Conservation (phyloP, 2,113 vertebrate genomes). For the Anarhynchus alexandrinus region DNA sequence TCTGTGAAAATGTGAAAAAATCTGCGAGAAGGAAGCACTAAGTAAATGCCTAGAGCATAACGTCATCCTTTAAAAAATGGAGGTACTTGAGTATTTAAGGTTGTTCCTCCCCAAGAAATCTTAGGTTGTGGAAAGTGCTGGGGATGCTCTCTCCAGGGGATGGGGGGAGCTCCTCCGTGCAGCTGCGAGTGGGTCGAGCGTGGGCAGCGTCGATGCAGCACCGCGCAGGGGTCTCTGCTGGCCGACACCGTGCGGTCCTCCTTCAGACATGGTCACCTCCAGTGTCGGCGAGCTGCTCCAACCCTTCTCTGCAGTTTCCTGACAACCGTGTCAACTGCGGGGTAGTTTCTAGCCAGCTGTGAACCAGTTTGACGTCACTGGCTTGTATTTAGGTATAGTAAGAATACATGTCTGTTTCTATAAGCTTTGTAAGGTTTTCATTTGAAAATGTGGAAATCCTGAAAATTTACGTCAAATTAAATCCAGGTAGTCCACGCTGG, state of each 20-base stretch:
- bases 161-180: background rate
- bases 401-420: background rate
- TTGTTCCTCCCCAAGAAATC: background rate
- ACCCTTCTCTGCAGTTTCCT: background rate
- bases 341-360: background rate
- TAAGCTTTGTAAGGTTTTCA: background rate
- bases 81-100: background rate
- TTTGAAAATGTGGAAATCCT: background rate
- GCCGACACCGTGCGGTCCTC: fast-evolving
- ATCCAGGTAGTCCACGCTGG: background rate
- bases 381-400: background rate
- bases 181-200: fast-evolving
- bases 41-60: background rate
- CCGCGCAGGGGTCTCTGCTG: background rate
- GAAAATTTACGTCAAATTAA: background rate
- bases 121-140: background rate
- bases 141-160: background rate
- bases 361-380: background rate
- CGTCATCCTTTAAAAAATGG: background rate
- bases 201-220: no score
- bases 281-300: background rate
- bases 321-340: fast-evolving
- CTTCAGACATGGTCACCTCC: background rate
- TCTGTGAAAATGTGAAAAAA: background rate
- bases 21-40: background rate